These are phyloP conservation scores for Hylaeus volcanicus DNA, from an alignment of 1,140 invertebrate species.

Conservation along the genomic window DNA sequence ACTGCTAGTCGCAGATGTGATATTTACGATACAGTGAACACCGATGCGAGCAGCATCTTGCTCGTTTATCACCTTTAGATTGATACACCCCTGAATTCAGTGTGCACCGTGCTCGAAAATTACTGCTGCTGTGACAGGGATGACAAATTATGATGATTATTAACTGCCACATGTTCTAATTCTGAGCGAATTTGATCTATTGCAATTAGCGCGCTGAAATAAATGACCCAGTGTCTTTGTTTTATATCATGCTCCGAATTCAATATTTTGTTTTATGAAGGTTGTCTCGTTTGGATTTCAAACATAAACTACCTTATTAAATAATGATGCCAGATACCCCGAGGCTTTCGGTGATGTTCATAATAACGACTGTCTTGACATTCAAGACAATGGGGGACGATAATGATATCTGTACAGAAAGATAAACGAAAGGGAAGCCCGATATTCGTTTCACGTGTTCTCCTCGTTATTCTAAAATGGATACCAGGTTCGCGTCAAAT, in stretches of 20 bases:
- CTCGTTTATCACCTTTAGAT: constrained; percentile 42
- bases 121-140: neutral
- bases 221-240: neutral
- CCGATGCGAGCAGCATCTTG: constrained; percentile 29
- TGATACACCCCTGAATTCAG: constrained; percentile 21
- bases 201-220: neutral
- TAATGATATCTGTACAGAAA: neutral
- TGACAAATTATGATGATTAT: constrained; percentile 25
- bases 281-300: too few relatives aligned
- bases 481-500: constrained; percentile 2
- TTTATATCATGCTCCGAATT: too few relatives aligned
- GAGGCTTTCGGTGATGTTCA: too few relatives aligned
- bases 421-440: constrained; percentile 2
- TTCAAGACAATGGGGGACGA: neutral
- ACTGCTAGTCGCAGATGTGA: constrained; percentile 6
- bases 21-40: neutral
- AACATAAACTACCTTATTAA: too few relatives aligned
- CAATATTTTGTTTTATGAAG: too few relatives aligned
- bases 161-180: constrained; percentile 16
- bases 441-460: constrained; percentile 28
- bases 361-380: neutral
- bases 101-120: constrained; percentile 10
- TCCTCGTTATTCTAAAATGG: neutral
- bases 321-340: too few relatives aligned
- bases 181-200: neutral